A percentile compares a stretch with the other conserved stretches of the same genome.
These are phyloP conservation scores for Diplodus sargus DNA, from an alignment of 2,797 vertebrate genomes.

Conservation along the genomic window DNA sequence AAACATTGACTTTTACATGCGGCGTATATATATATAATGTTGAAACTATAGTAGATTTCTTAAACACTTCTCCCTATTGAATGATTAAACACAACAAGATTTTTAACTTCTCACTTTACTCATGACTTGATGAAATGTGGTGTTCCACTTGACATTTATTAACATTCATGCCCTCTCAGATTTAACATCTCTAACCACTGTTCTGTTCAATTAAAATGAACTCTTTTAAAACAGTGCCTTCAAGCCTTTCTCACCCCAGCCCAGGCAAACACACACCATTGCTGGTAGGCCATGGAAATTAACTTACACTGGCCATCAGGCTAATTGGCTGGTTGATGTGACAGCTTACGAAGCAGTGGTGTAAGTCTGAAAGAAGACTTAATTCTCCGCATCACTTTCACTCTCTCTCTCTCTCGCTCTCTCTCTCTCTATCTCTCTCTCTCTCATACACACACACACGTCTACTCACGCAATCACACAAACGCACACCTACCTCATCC, in stretches of 20 bases:
- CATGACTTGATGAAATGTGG: neutral
- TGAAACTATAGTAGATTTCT: neutral
- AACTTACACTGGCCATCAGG: conserved; percentile 66
- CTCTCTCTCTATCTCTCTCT: conserved; percentile 26
- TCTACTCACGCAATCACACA: conserved; percentile 23
- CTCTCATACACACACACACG: neutral
- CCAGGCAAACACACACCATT: conserved; percentile 29
- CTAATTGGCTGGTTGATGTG: conserved; percentile 71
- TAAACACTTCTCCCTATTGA: neutral
- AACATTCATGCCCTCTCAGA: conserved; percentile 14
- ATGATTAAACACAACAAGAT: neutral
- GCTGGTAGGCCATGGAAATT: conserved; percentile 50
- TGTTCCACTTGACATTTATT: conserved; percentile 27
- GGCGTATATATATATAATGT: too few species aligned
- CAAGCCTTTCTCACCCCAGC: conserved; percentile 29
- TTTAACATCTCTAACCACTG: conserved; percentile 38
- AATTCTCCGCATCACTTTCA: conserved; percentile 41
- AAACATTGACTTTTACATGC: neutral
- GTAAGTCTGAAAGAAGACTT: conserved; percentile 39
- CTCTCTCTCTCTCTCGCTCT: conserved; percentile 15
- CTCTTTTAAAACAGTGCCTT: conserved; percentile 16
- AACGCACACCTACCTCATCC: conserved; percentile 63
- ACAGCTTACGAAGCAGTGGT: conserved; percentile 53
- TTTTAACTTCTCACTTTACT: neutral
- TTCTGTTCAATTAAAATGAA: conserved; percentile 29